Evolutionary conservation across 2,888 invertebrate genomes (phyloP).

Genomic region (Harpalus rufipes): DNA sequence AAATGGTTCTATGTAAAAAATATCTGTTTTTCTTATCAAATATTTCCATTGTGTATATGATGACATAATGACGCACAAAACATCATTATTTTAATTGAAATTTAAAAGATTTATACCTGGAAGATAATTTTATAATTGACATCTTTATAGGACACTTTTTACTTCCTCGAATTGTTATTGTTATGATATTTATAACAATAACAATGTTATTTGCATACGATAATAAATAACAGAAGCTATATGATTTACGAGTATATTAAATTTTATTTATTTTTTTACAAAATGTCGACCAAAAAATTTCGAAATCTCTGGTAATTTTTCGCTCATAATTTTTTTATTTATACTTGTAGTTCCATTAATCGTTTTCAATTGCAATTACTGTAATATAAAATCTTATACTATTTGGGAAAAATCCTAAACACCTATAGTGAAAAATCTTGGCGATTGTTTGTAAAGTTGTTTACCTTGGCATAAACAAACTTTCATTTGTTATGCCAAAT

Average conservation of each 20-base stretch:
- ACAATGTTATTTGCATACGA: too few relatives aligned
- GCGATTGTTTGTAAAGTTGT: constrained; percentile 35
- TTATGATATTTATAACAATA: too few relatives aligned
- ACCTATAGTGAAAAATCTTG: constrained; percentile 7
- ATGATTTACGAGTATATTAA: background rate
- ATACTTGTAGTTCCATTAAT: background rate
- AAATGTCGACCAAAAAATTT: background rate
- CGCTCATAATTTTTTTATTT: background rate
- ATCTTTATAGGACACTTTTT: too few relatives aligned
- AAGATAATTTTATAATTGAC: too few relatives aligned
- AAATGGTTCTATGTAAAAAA: background rate
- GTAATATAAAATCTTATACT: background rate
- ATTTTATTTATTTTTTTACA: background rate
- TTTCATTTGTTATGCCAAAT: constrained; percentile 36
- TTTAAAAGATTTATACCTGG: background rate
- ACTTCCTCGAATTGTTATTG: too few relatives aligned
- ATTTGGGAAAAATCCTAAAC: background rate
- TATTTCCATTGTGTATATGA: background rate
- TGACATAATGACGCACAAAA: background rate
- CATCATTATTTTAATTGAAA: background rate
- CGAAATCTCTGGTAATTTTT: background rate
- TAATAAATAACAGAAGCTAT: background rate
- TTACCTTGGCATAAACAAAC: constrained; percentile 46
- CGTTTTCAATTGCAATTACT: background rate
- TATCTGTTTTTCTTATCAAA: background rate